Evolutionary conservation across 2,888 invertebrate species (phyloP), one percentile per base, ranked within the genome.

Genomic region (Amiota communis): DNA sequence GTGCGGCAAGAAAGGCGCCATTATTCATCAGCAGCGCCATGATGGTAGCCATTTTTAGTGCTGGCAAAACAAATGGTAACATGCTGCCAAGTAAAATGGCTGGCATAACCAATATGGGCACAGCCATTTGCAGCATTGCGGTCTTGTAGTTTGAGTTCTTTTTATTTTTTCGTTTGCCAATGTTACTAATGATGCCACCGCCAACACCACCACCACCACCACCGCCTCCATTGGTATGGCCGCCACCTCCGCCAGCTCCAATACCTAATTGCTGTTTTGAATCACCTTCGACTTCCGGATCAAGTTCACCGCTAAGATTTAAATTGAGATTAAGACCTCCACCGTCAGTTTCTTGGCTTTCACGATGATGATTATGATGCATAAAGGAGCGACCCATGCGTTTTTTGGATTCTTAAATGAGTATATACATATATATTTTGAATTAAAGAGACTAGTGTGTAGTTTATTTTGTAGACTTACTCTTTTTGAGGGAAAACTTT

Each of bases 41-140:
- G 48, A 93, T 88, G 0, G 93, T 92, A 86, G 92, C 92, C 91
- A 94, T 91, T 85, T 94, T 93, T 15, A 94, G 84, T 0, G 92
- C 92, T 0, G 94, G 94, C 81, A 94, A 86, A 17, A 94, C 87
- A 87, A 94, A 94, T 0, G 94, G 94, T 82, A 94, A 87, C 65
- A 94, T 88, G 12, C 93, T 93, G 1, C 94, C 92, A 91, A 94
- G 91, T 0, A 93, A 84, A 3, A 94, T 90, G 0, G 93, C 93
- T 0, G 94, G 94, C 76, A 93, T 86, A 20, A 93, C 82, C 70
- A 94, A 81, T 48, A 92, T 90, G 0, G 93, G 93, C 61, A 93
- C 87, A 0, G 90, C 90, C 82, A 90, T 86, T 75, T 90, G 89
- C 57, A 90, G 75, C 78, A 90, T 85, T 49, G 85, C 85, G 12